Evolutionary conservation across 2,113 vertebrate species (phyloP).

Genomic region (Arvicanthis niloticus): DNA sequence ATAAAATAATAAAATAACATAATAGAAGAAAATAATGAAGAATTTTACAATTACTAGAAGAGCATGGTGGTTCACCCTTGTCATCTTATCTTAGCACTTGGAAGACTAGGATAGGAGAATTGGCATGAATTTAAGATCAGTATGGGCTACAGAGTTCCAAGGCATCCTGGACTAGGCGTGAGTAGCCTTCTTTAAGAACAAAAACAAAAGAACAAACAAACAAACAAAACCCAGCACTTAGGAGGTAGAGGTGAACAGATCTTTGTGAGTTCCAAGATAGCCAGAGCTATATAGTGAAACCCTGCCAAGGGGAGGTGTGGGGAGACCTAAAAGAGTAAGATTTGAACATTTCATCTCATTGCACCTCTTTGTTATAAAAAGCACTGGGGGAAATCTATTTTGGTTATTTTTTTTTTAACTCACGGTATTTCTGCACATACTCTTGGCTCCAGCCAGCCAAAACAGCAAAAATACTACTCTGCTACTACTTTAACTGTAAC

Average conservation of each 20-base stretch:
- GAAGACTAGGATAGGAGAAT: background rate
- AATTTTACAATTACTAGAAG: slow-evolving; percentile 29
- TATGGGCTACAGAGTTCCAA: background rate
- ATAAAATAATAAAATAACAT: background rate
- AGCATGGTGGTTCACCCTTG: background rate
- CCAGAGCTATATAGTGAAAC: background rate
- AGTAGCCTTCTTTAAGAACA: background rate
- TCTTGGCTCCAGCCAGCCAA: slow-evolving; percentile 43
- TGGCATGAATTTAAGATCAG: background rate
- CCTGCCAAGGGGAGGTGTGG: too few relatives aligned
- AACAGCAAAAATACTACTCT: slow-evolving; percentile 18
- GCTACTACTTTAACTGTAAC: slow-evolving; percentile 35
- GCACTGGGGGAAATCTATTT: background rate
- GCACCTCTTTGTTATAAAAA: slow-evolving; percentile 60
- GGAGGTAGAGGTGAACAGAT: background rate
- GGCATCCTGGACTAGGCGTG: background rate
- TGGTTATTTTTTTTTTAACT: background rate
- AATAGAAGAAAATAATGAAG: background rate
- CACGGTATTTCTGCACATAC: slow-evolving; percentile 63
- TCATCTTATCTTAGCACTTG: background rate
- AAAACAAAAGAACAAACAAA: background rate
- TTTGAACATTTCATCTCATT: slow-evolving; percentile 57
- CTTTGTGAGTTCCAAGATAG: background rate
- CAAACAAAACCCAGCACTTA: background rate
- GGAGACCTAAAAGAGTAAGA: background rate